Base-by-base conservation (phyloP, 1,140 invertebrate genomes). In the Lutraria rhynchaena region DNA sequence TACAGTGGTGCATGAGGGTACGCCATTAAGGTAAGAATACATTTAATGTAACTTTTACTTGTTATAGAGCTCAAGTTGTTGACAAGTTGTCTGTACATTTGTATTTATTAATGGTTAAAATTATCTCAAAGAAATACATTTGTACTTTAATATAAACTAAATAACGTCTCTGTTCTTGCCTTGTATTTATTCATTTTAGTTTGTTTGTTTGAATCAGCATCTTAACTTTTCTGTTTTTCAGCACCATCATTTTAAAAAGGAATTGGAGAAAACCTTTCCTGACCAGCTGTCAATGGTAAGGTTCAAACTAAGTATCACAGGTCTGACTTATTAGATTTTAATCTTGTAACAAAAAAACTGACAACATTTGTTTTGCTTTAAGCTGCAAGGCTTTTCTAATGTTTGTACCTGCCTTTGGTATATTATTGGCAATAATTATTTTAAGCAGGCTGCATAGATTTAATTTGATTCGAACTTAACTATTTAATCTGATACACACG, bases 1-100 rank as follows among this genome's bases (percentile, higher is more conserved):
- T 84, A 35, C 74, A 84, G 83, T 73, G 83, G 83, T 58, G 83
- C 63, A 82, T 84, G 83, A 84, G 83, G 83, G 37, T 84, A 84
- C 41, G 83, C 70, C 51, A 58, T 74, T 73, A 84, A 81, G 83
- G 83, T 82, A 78, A 69, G 35, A 41, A 44, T 19, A 53, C 4
- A 17, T 53, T 19, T 53, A n/a, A 53, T 17, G 4, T 7, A 53
- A 53, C 4, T 53, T 53, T 53, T 5, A 53, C 4, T n/a, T 19
- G 4, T 53, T 24, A 3, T 53, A 17, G 4, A 7, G 51, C 24
- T 4, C 19, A 53, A 3, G 24, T 24, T 3, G 24, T 4, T 53
- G 4, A n/a, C n/a, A n/a, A n/a, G n/a, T n/a, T n/a, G n/a, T n/a
- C n/a, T n/a, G n/a, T n/a, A n/a, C n/a, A n/a, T n/a, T n/a, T n/a